Evolutionary conservation across 23 tunicate species (phyloP), one percentile per base, ranked within the genome.

Genomic region (Oikopleura vanhoeffeni): DNA sequence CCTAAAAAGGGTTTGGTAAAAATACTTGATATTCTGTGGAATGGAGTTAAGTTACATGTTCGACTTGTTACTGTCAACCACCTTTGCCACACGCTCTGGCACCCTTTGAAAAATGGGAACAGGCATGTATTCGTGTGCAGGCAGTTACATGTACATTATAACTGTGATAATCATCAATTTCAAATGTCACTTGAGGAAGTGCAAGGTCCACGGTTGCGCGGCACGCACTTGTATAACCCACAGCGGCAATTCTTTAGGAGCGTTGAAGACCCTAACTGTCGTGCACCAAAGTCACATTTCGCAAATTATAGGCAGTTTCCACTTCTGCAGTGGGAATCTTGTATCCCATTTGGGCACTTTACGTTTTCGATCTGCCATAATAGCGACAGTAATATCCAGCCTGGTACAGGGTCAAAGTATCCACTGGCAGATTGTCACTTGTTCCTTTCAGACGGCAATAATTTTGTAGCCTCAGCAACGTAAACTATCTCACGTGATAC

Each of bases 81-180:
- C 98, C 98, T 28, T 92, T 89, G 41, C 85, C 89, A 82, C 98
- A 93, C 24, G 60, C n/a, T n/a, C n/a, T n/a, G n/a, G n/a, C n/a
- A n/a, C 18, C 8, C 8, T 49, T 18, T 49, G 85, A 38, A 85
- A 88, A 0, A 88, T 94, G 33, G 57, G 38, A 49, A 49, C 60
- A 49, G 18, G 8, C 18, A 8, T 18, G 18, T 49, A 8, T 8
- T 49, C 60, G 60, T 18, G 18, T 49, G 60, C 60, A 49, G 8
- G 18, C 18, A 49, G 60, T 8, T 8, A 8, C n/a, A n/a, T n/a
- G n/a, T n/a, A n/a, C n/a, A 8, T 8, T 49, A 18, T 49, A 49
- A 8, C 18, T 8, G 18, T 49, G 60, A 49, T 8, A 49, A 8
- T 49, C 18, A 8, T 49, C 60, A 49, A 49, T 8, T 8, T 49